phyloP scores from a whole-genome alignment of 1,140 invertebrate species.

The Diorhabda carinulata region DNA sequence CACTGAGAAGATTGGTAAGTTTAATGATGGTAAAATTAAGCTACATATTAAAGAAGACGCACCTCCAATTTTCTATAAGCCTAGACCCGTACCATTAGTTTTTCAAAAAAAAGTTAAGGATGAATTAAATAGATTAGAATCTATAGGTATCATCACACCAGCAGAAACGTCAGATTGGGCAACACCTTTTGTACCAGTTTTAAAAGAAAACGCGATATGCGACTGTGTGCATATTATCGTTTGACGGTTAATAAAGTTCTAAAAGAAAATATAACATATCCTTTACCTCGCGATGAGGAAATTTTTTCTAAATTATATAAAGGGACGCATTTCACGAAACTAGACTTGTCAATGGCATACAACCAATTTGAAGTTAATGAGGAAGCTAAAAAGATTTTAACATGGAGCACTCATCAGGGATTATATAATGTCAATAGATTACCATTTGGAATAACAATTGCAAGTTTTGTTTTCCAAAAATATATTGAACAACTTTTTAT shows the following conservation, averaged over 20 bases:
- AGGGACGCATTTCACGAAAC: constrained; percentile 38
- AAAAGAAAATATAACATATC: constrained; percentile 28
- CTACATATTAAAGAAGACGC: too few species aligned
- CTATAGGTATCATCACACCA: constrained; percentile 4
- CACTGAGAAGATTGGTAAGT: too few species aligned
- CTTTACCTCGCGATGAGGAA: constrained; percentile 37
- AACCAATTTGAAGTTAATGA: constrained; percentile 42
- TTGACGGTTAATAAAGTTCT: constrained; percentile 30
- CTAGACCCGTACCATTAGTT: constrained; percentile 6
- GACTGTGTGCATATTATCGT: constrained; percentile 32
- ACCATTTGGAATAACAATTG: constrained; percentile 49
- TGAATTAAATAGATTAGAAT: constrained; percentile 12
- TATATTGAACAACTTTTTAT: too few species aligned
- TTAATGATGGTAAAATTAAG: too few species aligned
- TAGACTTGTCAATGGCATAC: constrained; percentile 45
- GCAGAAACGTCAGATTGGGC: constrained; percentile 5
- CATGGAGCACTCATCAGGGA: constrained; percentile 30
- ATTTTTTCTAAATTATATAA: constrained; percentile 36
- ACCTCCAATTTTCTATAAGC: constrained; percentile 14
- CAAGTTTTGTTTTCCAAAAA: constrained; percentile 47
- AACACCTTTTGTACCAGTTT: constrained; percentile 14
- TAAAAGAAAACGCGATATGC: constrained; percentile 27
- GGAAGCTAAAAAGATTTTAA: constrained; percentile 20
- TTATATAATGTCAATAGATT: constrained; percentile 45
- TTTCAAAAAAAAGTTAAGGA: constrained; percentile 23